Evolutionary conservation across 2,888 invertebrate genomes (phyloP).

Genomic region (Ptilodon capucinus): DNA sequence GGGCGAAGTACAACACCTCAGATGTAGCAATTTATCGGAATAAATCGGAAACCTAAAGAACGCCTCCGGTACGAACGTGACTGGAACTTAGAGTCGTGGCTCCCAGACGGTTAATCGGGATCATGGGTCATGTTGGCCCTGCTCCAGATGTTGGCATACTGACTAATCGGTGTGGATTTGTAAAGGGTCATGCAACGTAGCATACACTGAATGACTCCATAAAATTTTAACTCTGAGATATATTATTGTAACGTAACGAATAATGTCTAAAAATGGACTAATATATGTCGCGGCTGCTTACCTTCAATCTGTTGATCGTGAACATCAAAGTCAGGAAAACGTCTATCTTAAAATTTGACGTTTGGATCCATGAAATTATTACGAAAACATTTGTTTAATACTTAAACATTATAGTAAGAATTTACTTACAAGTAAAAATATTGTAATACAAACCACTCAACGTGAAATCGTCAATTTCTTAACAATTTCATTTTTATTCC

Average conservation of each 20-base stretch:
- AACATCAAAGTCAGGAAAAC: too few relatives aligned
- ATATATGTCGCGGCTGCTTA: too few relatives aligned
- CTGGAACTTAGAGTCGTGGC: constrained; percentile 13
- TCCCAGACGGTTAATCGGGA: constrained; percentile 10
- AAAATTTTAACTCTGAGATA: constrained; percentile 3
- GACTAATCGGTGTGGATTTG: constrained; percentile 30
- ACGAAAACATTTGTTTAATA: too few relatives aligned
- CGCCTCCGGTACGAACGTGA: constrained; percentile 24
- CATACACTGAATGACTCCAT: constrained; percentile 6
- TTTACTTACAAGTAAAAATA: too few relatives aligned
- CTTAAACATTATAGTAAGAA: too few relatives aligned
- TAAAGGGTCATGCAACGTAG: constrained; percentile 4
- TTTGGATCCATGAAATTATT: too few relatives aligned
- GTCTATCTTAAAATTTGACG: too few relatives aligned
- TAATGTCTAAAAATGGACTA: too few relatives aligned
- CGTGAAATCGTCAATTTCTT: too few relatives aligned
- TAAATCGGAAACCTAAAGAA: constrained; percentile 23
- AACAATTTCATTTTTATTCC: too few relatives aligned
- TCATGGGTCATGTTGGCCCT: constrained; percentile 30
- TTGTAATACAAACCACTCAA: not conserved
- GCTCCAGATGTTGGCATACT: constrained; percentile 18
- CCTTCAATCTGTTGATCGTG: too few relatives aligned
- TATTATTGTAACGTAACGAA: too few relatives aligned
- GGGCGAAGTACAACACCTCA: constrained; percentile 6
- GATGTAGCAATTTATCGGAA: constrained; percentile 11